Conservation (phyloP, 35 echinoderm and acorn worm species). For the Heliocidaris tuberculata region DNA sequence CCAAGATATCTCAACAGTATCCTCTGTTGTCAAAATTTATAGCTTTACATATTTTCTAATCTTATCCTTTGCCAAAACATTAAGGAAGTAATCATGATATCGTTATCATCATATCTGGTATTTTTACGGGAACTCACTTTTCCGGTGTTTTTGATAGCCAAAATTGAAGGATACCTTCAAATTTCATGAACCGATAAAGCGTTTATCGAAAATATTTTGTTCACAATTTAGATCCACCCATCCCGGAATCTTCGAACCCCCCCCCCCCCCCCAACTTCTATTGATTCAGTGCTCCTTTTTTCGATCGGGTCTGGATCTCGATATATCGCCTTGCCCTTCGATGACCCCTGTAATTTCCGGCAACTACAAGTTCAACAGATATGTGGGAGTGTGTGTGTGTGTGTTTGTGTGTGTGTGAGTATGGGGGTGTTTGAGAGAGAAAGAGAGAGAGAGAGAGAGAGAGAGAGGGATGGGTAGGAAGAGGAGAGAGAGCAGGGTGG, state of each 20-base stretch:
- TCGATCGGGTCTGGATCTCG: neutral
- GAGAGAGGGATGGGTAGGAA: neutral
- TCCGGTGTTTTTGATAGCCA: neutral
- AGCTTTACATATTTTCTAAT: neutral
- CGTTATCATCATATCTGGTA: neutral
- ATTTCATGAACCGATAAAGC: neutral
- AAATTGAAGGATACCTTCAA: neutral
- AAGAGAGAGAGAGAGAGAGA: neutral
- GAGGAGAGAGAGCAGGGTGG: neutral
- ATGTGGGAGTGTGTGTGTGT: neutral
- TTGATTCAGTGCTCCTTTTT: neutral
- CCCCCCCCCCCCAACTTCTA: neutral
- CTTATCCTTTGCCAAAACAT: neutral
- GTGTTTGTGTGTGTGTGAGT: neutral
- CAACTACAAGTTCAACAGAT: neutral
- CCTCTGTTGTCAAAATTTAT: neutral
- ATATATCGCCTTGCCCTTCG: conserved; percentile 26
- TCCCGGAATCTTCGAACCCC: neutral
- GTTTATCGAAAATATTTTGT: too few relatives aligned
- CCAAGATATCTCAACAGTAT: neutral
- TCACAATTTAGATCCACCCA: neutral
- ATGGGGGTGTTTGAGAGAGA: neutral
- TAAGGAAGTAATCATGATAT: neutral
- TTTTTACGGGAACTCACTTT: too few relatives aligned
- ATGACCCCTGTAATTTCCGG: conserved; percentile 40